These are phyloP conservation scores for Zhuqinia jingwanae DNA, from an alignment of 2,888 invertebrate genomes.

Conservation along the genomic window DNA sequence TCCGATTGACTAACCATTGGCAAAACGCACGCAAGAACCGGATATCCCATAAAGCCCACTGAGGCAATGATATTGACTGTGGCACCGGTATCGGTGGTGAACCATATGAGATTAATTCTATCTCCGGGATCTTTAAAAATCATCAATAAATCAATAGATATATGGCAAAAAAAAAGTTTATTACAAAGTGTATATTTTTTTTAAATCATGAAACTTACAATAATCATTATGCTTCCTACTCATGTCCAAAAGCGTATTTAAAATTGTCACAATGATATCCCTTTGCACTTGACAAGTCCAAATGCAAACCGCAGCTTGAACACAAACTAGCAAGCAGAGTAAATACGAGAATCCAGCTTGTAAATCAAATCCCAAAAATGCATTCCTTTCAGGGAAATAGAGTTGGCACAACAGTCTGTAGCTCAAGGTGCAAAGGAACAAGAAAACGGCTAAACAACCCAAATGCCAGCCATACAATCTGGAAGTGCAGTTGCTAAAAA, in stretches of 20 bases:
- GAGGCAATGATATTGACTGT: constrained; percentile 38
- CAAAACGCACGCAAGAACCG: neutral
- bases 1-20: constrained; percentile 24
- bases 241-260: constrained; percentile 29
- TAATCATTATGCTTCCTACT: constrained; percentile 28
- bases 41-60: constrained; percentile 41
- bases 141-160: neutral
- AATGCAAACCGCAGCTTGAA: constrained; percentile 24
- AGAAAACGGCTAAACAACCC: neutral
- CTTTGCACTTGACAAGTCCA: constrained; percentile 4
- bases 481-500: neutral
- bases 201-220: too few relatives aligned
- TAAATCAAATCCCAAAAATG: constrained; percentile 30
- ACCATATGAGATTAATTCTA: neutral
- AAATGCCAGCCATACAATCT: constrained; percentile 29
- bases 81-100: constrained; percentile 22
- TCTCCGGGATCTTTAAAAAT: constrained; percentile 55
- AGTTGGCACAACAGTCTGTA: constrained; percentile 46
- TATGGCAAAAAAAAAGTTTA: neutral
- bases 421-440: neutral
- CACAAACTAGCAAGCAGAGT: constrained; percentile 21
- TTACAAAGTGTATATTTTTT: neutral
- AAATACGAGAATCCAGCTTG: neutral
- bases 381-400: constrained; percentile 33
- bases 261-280: neutral